Conservation (phyloP, 2,888 invertebrate species). For the Sialis lutaria region DNA sequence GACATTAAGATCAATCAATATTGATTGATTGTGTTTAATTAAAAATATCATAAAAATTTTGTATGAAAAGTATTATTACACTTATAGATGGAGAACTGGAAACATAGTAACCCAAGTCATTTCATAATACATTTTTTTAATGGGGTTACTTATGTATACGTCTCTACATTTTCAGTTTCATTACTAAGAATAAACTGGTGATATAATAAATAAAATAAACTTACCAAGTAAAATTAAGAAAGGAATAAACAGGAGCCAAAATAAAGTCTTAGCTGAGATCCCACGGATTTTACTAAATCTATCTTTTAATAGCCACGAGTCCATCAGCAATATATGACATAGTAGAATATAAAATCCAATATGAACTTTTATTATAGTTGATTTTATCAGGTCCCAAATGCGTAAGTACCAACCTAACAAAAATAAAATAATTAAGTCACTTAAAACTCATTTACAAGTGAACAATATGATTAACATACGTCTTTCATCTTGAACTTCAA, state of each 20-base stretch:
- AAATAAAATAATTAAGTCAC: neutral
- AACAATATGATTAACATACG: too few species aligned
- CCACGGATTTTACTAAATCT: neutral
- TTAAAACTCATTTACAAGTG: neutral
- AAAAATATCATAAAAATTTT: too few species aligned
- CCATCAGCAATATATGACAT: constrained; percentile 22
- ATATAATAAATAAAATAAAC: constrained; percentile 14
- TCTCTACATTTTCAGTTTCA: too few species aligned
- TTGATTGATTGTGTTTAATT: too few species aligned
- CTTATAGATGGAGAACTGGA: too few species aligned
- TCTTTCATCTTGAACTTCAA: too few species aligned
- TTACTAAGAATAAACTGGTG: too few species aligned
- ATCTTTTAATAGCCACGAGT: constrained; percentile 20
- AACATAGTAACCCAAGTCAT: too few species aligned
- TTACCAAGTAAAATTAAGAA: constrained; percentile 37
- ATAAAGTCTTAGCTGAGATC: constrained; percentile 9
- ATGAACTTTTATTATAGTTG: neutral
- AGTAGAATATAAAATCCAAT: constrained; percentile 9
- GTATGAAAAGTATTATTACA: too few species aligned
- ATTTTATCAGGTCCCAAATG: neutral
- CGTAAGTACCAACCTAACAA: constrained; percentile 3
- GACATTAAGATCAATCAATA: too few species aligned
- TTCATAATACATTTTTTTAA: too few species aligned
- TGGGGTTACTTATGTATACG: too few species aligned
- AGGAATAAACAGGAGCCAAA: constrained; percentile 29